Base-by-base conservation (phyloP, 2,113 vertebrate genomes). In the Australoheros scitulus region DNA sequence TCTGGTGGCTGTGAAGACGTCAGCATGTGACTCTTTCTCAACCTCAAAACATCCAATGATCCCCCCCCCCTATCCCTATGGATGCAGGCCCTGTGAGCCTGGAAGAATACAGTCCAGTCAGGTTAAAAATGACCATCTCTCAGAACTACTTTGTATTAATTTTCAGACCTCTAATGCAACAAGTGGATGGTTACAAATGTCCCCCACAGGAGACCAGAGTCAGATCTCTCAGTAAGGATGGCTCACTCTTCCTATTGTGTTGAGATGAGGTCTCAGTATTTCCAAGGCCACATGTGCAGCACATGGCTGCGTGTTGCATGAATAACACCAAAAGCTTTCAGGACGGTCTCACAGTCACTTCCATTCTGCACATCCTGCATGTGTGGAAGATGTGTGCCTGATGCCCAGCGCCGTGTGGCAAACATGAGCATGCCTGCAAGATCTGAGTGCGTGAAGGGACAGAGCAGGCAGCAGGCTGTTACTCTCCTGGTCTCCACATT, bases 401-500 rank as follows among this genome's bases (percentile, higher is more conserved):
- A 18, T 56, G 36, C 7, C 4, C 72, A 20, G 43, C 32, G 65
- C 32, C 63, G 55, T 75, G 82, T 83, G 76, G 74, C n/a, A 57
- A 55, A 15, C 41, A 41, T 3, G 5, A 24, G 50, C 91, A 87
- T 80, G 89, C 81, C 22, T 1, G 15, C 22, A 32, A 22, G 58
- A 38, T 36, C 6, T 68, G 34, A 65, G 78, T 78, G n/a, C 56
- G 36, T 59, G 0, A 81, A 38, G 58, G 52, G 36, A 20, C 57
- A 38, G 11, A 43, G 24, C 3, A 5, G 7, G 43, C 43, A 11
- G 43, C 43, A 14, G 43, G 43, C 43, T 47, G 14, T 47, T 13
- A 15, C 43, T 47, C 43, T 47, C 4, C 43, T 47, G 43, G 1
- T 50, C 47, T 50, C 15, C 47, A 15, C 47, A 50, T 17, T 7